Evolutionary conservation across 1,140 invertebrate species (phyloP), one percentile per base, ranked within the genome.

Genomic region (Macrosteles quadrilineatus): DNA sequence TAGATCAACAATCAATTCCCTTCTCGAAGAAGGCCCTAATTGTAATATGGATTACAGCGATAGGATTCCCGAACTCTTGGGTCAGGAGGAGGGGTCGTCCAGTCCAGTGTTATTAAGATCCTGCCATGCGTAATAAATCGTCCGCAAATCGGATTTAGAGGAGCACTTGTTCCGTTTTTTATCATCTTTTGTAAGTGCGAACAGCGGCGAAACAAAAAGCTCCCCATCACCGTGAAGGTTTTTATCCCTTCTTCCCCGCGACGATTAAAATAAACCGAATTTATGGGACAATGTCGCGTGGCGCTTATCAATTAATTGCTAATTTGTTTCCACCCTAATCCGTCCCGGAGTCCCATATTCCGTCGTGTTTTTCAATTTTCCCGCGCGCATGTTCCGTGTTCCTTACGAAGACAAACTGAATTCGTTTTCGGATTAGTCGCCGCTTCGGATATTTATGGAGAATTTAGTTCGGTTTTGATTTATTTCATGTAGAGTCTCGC

Each of bases 201-300:
- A 59, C 55, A 30, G 55, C 14, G 55, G 21, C 11, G 55, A 25
- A 59, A 59, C 9, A 12, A 27, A 27, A 27, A 11, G 6, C 1
- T 25, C 25, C 55, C 55, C 21, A 6, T 6, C 3, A 19, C 47
- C 47, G n/a, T n/a, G 21, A 50, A 50, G 47, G 47, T 50, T 50
- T 50, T 50, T 50, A 50, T 50, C 47, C 55, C 64, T 31, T 47
- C 64, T 30, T 67, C 21, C 45, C 40, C 40, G 19, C 64, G 23
- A 50, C 43, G 66, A 67, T 67, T 69, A 69, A 59, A 69, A 69
- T 69, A 69, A 69, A 57, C 67, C 68, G 55, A 59, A 69, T 69
- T 69, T 69, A 57, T 69, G 30, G 29, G 29, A 45, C 47, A 19
- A 12, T 31, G 66, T 45, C 29, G 30, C 23, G 43, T 30, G 66